Evolutionary conservation across 2,888 invertebrate species (phyloP), one percentile per base, ranked within the genome.

Genomic region (Caenorhabditis sp.): DNA sequence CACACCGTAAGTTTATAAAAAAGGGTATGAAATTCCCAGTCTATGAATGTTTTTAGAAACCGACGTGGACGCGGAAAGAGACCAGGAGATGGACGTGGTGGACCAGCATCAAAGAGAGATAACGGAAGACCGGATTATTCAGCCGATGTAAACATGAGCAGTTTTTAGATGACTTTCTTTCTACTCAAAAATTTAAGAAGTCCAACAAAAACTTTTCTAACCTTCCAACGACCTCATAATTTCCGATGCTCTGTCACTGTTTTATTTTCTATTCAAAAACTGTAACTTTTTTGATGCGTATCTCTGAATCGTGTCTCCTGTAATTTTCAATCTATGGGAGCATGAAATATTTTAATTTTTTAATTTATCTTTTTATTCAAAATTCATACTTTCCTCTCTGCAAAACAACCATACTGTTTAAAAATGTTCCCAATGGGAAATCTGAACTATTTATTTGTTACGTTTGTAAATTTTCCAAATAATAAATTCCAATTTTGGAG

Each of bases 71-170:
- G 84, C 12, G 81, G 84, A 54, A 85, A 85, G 66, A 64, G 85
- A 60, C 83, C 84, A 7, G 84, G 84, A 49, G 83, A 83, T 63
- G 76, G 76, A 60, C 76, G 75, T 27, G 84, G 83, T 26, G 86
- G 86, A 8, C 86, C 86, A 23, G 83, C 84, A 8, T 79, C 84
- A 27, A 86, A 86, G 59, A 77, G 85, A 58, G 85, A 83, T 56
- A 84, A 83, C 60, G 77, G 80, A 36, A 77, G 69, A 56, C 76
- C 76, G 14, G 85, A 85, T 62, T 85, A 83, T 69, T 77, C 84
- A 3, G 76, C 82, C 20, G 85, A 85, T 67, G 80, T 81, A 49
- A 76, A 78, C 65, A 82, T 82, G 82, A 76, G 79, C 23, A 52
- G 52, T 52, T 43, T 43, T 43, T 43, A 43, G 17, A 43, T 43